Conservation (phyloP, 37 sponge, comb jelly and placozoan genomes). For the Ephydatia muelleri region DNA sequence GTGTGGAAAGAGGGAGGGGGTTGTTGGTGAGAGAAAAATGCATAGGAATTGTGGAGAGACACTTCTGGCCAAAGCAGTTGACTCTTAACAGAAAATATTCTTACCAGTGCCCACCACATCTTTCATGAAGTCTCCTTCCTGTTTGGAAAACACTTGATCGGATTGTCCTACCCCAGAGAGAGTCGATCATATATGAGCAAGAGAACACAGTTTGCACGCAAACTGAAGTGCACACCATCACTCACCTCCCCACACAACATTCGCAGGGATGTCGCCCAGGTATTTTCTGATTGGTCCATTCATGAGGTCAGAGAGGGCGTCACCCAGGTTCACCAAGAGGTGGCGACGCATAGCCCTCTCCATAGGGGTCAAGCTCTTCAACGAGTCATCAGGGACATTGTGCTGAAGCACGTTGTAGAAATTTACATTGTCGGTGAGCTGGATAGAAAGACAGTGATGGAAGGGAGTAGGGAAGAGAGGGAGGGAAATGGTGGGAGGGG, state of each 20-base stretch:
- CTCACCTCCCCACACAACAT: slow-evolving; percentile 76
- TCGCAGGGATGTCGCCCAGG: slow-evolving; percentile 57
- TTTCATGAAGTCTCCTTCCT: slow-evolving; percentile 77
- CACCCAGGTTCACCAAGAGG: slow-evolving; percentile 7
- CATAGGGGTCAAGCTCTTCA: background rate
- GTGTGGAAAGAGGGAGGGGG: background rate
- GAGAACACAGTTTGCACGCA: no score
- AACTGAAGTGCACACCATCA: background rate
- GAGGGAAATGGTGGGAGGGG: no score
- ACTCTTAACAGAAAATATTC: background rate
- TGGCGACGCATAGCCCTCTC: background rate
- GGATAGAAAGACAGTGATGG: slow-evolving; percentile 5
- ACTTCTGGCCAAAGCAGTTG: background rate
- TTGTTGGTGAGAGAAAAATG: background rate
- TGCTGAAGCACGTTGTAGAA: slow-evolving; percentile 74
- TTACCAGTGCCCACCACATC: slow-evolving; percentile 60
- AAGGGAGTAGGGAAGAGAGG: background rate
- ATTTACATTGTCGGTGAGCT: slow-evolving; percentile 64
- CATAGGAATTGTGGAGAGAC: background rate
- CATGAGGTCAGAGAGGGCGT: slow-evolving; percentile 59
- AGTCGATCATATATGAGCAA: no score
- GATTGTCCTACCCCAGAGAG: slow-evolving; percentile 65
- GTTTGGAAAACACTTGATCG: slow-evolving; percentile 51
- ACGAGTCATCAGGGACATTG: slow-evolving; percentile 19
- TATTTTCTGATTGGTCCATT: slow-evolving; percentile 77